Percentiles rank a stretch among this genome's conserved stretches.
These are phyloP conservation scores for Drosophila hamatofila DNA, from an alignment of 2,888 invertebrate species.

Conservation along the genomic window DNA sequence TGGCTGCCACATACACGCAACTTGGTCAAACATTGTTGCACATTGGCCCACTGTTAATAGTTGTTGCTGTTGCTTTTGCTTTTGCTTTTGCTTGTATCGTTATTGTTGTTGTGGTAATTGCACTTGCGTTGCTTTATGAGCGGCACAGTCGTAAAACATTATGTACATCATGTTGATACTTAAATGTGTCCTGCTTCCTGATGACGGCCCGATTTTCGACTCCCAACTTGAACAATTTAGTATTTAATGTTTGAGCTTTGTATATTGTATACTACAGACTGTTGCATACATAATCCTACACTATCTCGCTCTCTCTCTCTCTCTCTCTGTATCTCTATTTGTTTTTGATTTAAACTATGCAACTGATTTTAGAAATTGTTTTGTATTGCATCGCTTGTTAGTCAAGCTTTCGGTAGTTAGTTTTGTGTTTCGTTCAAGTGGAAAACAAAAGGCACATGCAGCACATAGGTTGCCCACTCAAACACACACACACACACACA, in stretches of 20 bases:
- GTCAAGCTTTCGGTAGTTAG: slow-evolving; percentile 20
- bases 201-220: slow-evolving; percentile 46
- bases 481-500: slow-evolving; percentile 11
- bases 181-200: slow-evolving; percentile 55
- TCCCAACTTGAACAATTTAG: slow-evolving; percentile 19
- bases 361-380: slow-evolving; percentile 31
- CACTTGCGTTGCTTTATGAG: slow-evolving; percentile 73
- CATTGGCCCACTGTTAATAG: slow-evolving; percentile 47
- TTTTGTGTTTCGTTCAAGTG: slow-evolving; percentile 22
- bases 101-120: slow-evolving; percentile 66
- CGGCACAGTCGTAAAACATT: slow-evolving; percentile 70
- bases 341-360: slow-evolving; percentile 1
- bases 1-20: slow-evolving; percentile 19
- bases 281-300: too few relatives aligned
- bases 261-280: neutral
- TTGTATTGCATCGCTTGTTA: slow-evolving; percentile 44
- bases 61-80: slow-evolving; percentile 32
- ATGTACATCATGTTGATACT: slow-evolving; percentile 74
- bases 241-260: slow-evolving; percentile 7
- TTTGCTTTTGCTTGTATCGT: slow-evolving; percentile 34
- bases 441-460: slow-evolving; percentile 35
- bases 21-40: slow-evolving; percentile 67
- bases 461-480: slow-evolving; percentile 8
- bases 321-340: neutral
- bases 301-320: neutral